Evolutionary conservation across 2,888 invertebrate species (phyloP), one percentile per base, ranked within the genome.

Genomic region (Malthinus seriepunctatus): DNA sequence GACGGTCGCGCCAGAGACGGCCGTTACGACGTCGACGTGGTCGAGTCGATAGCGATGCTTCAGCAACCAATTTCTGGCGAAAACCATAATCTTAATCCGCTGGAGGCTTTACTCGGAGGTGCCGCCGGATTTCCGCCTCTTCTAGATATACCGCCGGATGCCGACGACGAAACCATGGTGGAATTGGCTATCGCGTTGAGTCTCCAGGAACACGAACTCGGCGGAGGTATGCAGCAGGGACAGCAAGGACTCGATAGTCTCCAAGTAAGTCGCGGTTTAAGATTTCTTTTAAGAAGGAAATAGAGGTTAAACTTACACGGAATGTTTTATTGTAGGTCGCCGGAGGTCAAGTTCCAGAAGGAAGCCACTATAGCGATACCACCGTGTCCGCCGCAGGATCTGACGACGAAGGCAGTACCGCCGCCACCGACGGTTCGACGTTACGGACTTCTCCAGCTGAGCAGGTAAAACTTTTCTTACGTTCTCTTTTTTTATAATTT

Each of bases 101-200:
- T 83, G 23, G 83, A 83, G 69, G 83, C 82, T 0, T 73, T 83
- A 49, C 72, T 82, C 62, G 79, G 79, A 79, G 75, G 81, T 4
- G 80, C 79, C 7, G 72, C 79, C 70, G 85, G 88, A 46, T 88
- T 94, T 66, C 92, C 91, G 49, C 91, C 89, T 0, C 78, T 95
- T 23, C 80, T 95, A 6, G 95, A 95, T 71, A 87, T 96, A 50
- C 94, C 95, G 9, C 90, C 93, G n/a, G 95, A 95, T 77, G 94
- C 95, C 1, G 96, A 97, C 73, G 97, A 97, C 76, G 97, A 97
- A 77, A 91, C 96, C 0, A 96, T 97, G 88, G 94, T 97, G 59
- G 96, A 97, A 78, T 83, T 97, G 63, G 97, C 97, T 1, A 96
- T 97, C 63, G 97, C 97, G 0, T 82, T 97, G 1, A 97, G 96